Evolutionary conservation across 2,113 vertebrate genomes (phyloP), one percentile per base, ranked within the genome.

Genomic region (Chaenogobius annularis): DNA sequence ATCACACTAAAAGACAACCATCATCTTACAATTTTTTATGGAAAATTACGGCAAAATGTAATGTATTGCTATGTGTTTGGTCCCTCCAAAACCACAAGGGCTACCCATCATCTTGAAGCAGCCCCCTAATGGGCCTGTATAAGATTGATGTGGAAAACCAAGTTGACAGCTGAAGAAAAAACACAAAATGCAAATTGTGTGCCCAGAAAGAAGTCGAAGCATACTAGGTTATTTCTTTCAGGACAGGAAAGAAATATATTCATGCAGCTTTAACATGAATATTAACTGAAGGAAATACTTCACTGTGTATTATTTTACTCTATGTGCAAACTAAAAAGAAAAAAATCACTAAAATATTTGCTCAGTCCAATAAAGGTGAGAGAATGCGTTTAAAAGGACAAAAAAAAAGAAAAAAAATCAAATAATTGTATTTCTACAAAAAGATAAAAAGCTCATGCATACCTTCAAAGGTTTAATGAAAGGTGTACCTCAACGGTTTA

Each of bases 401-500:
- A 23, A 79, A 31, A 31, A 31, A 31, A 31, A n/a, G n/a, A 31
- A 31, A 31, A 31, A 31, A 74, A 72, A 75, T 59, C 44, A 17
- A 37, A n/a, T 48, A 64, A 74, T 67, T 83, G 4, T 64, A 75
- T 79, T 69, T 43, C 52, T 12, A 40, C 69, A 68, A 47, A 74
- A 78, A 76, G 68, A 77, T 82, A 74, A 81, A 82, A 85, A 81
- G 47, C 73, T 81, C 73, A 87, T 83, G 71, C 73, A 81, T 83
- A 85, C 37, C 70, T 65, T 77, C 62, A 79, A 87, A 72, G 59
- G 37, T 43, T 77, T 79, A 77, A 79, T 79, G 70, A 63, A 71
- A 74, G 43, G 48, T 72, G 26, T 59, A 68, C 20, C 43, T 46
- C 50, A 63, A 71, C 70, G 47, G 17, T 43, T 76, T 68, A 26